Evolutionary conservation across 2,888 invertebrate genomes (phyloP).

Genomic region (Pachydiplax longipennis): DNA sequence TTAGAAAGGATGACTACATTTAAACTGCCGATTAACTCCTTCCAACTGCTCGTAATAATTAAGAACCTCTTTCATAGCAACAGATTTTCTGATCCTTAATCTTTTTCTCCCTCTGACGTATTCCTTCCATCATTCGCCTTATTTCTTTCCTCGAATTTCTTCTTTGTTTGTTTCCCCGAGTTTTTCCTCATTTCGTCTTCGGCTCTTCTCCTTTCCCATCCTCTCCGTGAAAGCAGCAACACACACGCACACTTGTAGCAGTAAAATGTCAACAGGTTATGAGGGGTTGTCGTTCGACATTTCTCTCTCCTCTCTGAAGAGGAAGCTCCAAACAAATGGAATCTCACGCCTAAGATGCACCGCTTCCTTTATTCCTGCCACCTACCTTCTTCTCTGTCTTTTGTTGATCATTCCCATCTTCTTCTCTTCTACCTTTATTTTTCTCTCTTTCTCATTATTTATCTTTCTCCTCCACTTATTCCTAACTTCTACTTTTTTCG

Average conservation of each 20-base stretch:
- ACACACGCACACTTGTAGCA: neutral
- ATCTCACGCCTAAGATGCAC: neutral
- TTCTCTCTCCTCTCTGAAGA: neutral
- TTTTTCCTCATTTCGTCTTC: neutral
- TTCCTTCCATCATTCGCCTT: too few relatives aligned
- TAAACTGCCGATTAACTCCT: too few relatives aligned
- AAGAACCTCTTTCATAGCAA: too few relatives aligned
- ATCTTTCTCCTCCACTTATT: neutral
- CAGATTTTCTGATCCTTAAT: too few relatives aligned
- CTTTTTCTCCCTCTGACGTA: too few relatives aligned
- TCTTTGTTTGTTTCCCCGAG: neutral
- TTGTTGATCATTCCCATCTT: neutral
- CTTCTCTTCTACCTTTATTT: neutral
- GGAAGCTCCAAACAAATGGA: neutral
- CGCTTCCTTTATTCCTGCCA: neutral
- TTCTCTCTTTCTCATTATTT: neutral
- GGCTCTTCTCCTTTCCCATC: neutral
- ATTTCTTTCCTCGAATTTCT: neutral
- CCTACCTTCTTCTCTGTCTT: neutral
- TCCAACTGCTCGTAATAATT: too few relatives aligned
- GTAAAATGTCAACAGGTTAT: conserved; percentile 27
- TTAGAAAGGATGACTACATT: too few relatives aligned
- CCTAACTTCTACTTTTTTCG: neutral
- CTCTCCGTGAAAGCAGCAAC: neutral
- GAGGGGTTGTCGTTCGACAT: neutral